Percentiles rank a stretch among this genome's conserved stretches.
These are phyloP conservation scores for Ectropis grisescens DNA, from an alignment of 1,140 invertebrate species.

Conservation along the genomic window DNA sequence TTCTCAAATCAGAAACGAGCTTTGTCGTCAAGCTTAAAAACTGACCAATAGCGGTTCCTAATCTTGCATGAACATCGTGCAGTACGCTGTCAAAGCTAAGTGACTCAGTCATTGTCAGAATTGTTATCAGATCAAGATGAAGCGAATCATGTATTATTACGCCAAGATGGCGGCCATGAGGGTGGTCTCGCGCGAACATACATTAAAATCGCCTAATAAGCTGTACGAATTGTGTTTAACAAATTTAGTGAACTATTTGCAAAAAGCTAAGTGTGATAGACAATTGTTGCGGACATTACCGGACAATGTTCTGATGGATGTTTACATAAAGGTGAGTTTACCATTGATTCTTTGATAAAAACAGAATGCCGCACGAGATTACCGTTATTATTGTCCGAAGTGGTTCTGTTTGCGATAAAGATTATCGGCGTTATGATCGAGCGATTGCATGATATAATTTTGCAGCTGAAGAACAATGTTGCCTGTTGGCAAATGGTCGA, in stretches of 20 bases:
- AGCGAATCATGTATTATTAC: slow-evolving; percentile 46
- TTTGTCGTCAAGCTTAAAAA: slow-evolving; percentile 3
- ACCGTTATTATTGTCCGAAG: slow-evolving; percentile 26
- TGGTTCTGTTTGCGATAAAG: slow-evolving; percentile 14
- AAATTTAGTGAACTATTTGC: slow-evolving; percentile 62
- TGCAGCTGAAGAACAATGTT: too few species aligned
- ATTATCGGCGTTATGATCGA: too few species aligned
- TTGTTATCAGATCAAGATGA: slow-evolving; percentile 31
- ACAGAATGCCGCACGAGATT: slow-evolving; percentile 28
- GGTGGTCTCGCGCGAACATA: slow-evolving; percentile 30
- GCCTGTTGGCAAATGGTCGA: too few species aligned
- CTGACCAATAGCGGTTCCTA: slow-evolving; percentile 17
- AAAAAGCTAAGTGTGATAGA: slow-evolving; percentile 56
- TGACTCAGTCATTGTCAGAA: slow-evolving; percentile 38
- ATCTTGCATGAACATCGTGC: slow-evolving; percentile 32
- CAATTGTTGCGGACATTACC: slow-evolving; percentile 65
- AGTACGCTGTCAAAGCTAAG: too few species aligned
- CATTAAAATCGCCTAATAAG: slow-evolving; percentile 63
- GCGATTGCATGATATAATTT: too few species aligned
- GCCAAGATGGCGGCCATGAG: slow-evolving; percentile 72
- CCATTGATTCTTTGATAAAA: slow-evolving; percentile 42
- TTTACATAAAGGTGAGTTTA: slow-evolving; percentile 75
- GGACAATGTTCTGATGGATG: slow-evolving; percentile 75
- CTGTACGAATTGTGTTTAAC: slow-evolving; percentile 71
- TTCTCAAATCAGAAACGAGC: slow-evolving; percentile 14